Evolutionary conservation across 2,797 vertebrate genomes (phyloP).

Genomic region (Coracias cyanogaster): DNA sequence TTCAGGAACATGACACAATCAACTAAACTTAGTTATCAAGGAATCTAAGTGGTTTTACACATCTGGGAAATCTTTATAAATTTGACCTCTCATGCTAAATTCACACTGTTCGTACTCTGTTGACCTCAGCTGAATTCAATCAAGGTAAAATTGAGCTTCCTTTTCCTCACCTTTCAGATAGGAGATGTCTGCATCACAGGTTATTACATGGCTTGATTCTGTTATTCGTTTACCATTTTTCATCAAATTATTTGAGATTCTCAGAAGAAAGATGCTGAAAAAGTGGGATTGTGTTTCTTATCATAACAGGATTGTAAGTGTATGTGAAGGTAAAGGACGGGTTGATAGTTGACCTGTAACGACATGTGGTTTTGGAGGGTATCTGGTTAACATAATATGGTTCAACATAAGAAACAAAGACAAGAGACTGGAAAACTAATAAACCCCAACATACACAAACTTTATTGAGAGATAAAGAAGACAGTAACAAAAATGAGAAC

Average conservation of each 20-base stretch:
- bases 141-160: background rate
- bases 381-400: background rate
- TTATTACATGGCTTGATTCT: background rate
- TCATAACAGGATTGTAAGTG: background rate
- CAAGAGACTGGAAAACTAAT: background rate
- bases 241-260: background rate
- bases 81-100: background rate
- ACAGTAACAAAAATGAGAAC: background rate
- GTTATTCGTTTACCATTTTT: background rate
- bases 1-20: background rate
- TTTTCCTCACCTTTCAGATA: background rate
- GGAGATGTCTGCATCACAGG: accelerated
- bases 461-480: background rate
- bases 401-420: background rate
- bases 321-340: background rate
- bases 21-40: background rate
- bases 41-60: background rate
- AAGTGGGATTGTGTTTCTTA: background rate
- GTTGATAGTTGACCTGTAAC: background rate
- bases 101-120: background rate
- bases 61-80: background rate
- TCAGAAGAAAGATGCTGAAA: background rate
- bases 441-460: background rate
- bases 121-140: background rate
- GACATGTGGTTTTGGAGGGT: background rate